Base-by-base conservation (phyloP, 2,888 invertebrate genomes). In the Ormyrus nitidulus region DNA sequence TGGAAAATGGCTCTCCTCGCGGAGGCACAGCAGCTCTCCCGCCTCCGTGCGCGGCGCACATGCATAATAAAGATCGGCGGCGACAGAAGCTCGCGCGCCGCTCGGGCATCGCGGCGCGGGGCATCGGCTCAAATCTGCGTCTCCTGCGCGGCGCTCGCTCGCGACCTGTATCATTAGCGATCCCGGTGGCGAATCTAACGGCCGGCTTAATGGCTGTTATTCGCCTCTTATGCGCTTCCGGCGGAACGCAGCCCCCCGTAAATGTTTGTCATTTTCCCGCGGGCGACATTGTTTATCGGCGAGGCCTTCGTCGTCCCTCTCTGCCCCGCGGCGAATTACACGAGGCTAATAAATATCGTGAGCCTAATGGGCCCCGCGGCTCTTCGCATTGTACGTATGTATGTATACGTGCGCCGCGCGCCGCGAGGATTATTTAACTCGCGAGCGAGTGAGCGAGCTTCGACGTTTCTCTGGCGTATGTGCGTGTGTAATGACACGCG, bases 171-270 rank as follows among this genome's bases (percentile, higher is more conserved):
- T 80, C 71, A 80, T 80, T 80, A 80, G 44, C 77, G 59, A 73
- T 59, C 19, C 19, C 81, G 34, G 84, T 87, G 85, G 89, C 88
- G 89, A 86, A 89, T 89, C 89, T 89, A 89, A 89, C 87, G 87
- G 88, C 84, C 85, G 44, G n/a, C 56, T 49, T 85, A 86, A 90
- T 89, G 85, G 85, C 86, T 86, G 88, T 88, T 86, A 88, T 88
- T 84, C 82, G 11, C 72, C 70, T 7, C 34, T 53, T 58, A 34
- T 49, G 85, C 84, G 86, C 89, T 88, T 89, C 89, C 89, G 89
- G 85, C 85, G 88, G 88, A 89, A 89, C 87, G 84, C 46, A 9
- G 83, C 82, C 68, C 54, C 69, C 19, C 34, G 11, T 81, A 84
- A 86, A 87, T 84, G 84, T 82, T 84, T 84, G 83, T 84, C 85